Conservation (phyloP, 2,113 vertebrate genomes). For the Triplophysa dalaica region DNA sequence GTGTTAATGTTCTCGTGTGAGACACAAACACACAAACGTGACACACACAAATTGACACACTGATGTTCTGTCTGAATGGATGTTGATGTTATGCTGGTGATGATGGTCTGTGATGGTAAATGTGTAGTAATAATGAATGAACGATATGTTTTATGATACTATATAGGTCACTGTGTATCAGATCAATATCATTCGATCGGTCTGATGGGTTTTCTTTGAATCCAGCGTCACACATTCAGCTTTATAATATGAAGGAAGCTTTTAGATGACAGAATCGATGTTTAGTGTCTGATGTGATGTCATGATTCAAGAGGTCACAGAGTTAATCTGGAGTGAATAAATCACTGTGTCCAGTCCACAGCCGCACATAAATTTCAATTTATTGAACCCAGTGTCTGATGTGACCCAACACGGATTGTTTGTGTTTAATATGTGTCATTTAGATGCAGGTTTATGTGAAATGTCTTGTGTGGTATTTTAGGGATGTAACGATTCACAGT, state of each 20-base stretch:
- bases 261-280: conserved; percentile 28
- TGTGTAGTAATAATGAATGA: not conserved
- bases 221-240: not conserved
- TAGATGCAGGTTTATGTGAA: no score
- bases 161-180: not conserved
- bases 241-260: conserved; percentile 16
- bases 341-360: not conserved
- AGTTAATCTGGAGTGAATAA: conserved; percentile 2
- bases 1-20: no score
- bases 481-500: no score
- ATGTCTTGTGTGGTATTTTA: no score
- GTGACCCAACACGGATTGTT: no score
- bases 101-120: not conserved
- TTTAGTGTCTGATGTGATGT: not conserved
- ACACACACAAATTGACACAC: not conserved
- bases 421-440: no score
- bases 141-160: no score
- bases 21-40: not conserved
- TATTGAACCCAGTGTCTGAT: no score
- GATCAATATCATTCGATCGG: conserved; percentile 12
- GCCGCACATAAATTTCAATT: not conserved
- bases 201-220: conserved; percentile 10
- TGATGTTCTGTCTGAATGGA: conserved; percentile 6
- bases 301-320: conserved; percentile 3
- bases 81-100: conserved; percentile 15